phyloP scores from a whole-genome alignment of 2,113 vertebrate species.

The Speoplatyrhinus poulsoni region DNA sequence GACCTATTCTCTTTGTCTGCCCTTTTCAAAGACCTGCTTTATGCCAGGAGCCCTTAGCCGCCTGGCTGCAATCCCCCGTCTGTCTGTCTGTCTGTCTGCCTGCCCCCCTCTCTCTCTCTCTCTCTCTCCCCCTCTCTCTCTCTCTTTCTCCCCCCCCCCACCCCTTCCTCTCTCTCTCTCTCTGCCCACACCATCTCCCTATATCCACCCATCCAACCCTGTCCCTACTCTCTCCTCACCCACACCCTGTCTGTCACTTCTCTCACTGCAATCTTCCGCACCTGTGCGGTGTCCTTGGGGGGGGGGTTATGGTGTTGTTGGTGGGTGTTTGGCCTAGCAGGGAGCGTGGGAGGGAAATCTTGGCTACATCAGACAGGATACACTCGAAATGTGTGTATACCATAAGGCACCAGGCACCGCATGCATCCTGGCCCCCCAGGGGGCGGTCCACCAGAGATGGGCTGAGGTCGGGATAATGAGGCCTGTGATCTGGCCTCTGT shows the following conservation, averaged over 20 bases:
- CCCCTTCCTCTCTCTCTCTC: not conserved
- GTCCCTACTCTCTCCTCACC: constrained; percentile 9
- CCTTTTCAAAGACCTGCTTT: constrained; percentile 78
- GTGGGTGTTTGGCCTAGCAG: not conserved
- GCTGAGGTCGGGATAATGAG: constrained; percentile 45
- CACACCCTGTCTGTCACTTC: constrained; percentile 9
- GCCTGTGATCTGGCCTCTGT: constrained; percentile 53
- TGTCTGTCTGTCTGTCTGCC: constrained; percentile 10
- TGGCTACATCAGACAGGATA: too few relatives aligned
- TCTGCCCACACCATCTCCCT: constrained; percentile 39
- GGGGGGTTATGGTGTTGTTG: not conserved
- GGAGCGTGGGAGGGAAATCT: not conserved
- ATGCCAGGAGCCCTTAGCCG: constrained; percentile 65
- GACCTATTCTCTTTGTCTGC: constrained; percentile 77
- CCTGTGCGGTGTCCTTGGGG: constrained; percentile 43
- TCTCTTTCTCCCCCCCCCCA: not conserved
- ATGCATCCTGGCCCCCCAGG: not conserved
- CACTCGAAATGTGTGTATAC: not conserved
- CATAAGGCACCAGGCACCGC: not conserved
- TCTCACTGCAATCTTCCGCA: constrained; percentile 33
- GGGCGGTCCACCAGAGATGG: constrained; percentile 12
- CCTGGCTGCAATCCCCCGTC: constrained; percentile 44
- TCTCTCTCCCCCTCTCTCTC: constrained; percentile 2
- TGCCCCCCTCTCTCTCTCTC: not conserved
- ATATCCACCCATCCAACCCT: constrained; percentile 25